A percentile compares a stretch with the other conserved stretches of the same genome.
These are phyloP conservation scores for Typhlomys cinereus DNA, from an alignment of 2,113 vertebrate species.

Conservation along the genomic window DNA sequence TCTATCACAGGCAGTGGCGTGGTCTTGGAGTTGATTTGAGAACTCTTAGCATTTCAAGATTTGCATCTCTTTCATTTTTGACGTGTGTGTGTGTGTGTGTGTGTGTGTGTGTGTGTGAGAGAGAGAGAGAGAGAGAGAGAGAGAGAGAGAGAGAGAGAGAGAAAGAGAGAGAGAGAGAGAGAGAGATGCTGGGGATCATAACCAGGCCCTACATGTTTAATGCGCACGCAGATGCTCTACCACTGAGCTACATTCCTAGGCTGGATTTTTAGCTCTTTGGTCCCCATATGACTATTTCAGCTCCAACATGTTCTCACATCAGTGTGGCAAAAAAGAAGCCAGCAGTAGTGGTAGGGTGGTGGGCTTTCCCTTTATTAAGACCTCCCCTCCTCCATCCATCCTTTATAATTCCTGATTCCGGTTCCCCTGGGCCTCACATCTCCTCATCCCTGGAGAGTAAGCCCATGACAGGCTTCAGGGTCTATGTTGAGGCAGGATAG, in stretches of 20 bases:
- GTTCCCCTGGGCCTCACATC: too few relatives aligned
- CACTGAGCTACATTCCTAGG: neutral
- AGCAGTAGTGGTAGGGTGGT: too few relatives aligned
- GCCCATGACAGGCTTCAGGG: too few relatives aligned
- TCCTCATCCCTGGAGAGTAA: too few relatives aligned
- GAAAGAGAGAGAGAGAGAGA: too few relatives aligned
- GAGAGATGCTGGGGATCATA: neutral
- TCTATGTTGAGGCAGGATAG: too few relatives aligned
- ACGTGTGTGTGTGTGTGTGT: neutral
- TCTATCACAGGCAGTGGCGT: neutral
- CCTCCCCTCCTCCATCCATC: neutral
- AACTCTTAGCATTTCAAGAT: neutral
- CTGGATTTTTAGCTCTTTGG: neutral
- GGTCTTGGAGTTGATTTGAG: neutral
- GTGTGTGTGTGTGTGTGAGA: too few relatives aligned
- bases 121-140: too few relatives aligned
- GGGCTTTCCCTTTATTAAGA: neutral
- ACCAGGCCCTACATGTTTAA: neutral
- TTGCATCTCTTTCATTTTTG: neutral
- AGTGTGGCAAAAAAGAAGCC: neutral
- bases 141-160: too few relatives aligned
- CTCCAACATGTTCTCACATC: neutral
- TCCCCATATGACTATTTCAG: neutral
- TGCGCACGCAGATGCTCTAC: neutral
- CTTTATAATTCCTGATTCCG: neutral